A percentile compares a stretch with the other conserved stretches of the same genome.
Conservation (phyloP, 2,113 vertebrate genomes). For the Genyomyrus donnyi region DNA sequence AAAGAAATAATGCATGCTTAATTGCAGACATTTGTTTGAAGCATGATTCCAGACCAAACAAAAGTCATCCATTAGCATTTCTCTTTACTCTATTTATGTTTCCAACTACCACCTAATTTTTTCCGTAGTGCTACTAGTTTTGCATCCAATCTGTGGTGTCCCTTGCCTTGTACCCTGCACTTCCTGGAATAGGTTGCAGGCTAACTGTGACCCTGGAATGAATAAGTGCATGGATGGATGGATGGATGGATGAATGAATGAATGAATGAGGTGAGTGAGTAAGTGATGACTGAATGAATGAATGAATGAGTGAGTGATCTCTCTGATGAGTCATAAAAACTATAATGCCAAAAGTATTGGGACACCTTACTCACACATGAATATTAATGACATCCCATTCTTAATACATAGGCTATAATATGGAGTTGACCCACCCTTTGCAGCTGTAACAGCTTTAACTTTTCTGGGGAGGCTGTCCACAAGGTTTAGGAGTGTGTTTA, state of each 20-base stretch:
- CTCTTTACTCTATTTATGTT: not conserved
- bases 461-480: too few relatives aligned
- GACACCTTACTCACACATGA: too few relatives aligned
- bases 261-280: too few relatives aligned
- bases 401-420: too few relatives aligned
- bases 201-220: not conserved
- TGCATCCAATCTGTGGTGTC: not conserved
- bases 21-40: not conserved
- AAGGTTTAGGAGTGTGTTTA: too few relatives aligned
- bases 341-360: too few relatives aligned
- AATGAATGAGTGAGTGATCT: not conserved
- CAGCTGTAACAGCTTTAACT: too few relatives aligned
- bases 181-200: not conserved
- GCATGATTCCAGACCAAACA: not conserved
- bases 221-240: not conserved
- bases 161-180: not conserved
- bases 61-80: not conserved
- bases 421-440: too few relatives aligned
- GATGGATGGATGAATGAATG: not conserved
- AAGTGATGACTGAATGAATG: not conserved
- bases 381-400: too few relatives aligned
- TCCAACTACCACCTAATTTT: not conserved
- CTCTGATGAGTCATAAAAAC: not conserved
- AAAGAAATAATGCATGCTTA: conserved; percentile 15
- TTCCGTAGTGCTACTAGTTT: not conserved